phyloP scores from a whole-genome alignment of 2,888 invertebrate species.

The Seladonia tumulorum region DNA sequence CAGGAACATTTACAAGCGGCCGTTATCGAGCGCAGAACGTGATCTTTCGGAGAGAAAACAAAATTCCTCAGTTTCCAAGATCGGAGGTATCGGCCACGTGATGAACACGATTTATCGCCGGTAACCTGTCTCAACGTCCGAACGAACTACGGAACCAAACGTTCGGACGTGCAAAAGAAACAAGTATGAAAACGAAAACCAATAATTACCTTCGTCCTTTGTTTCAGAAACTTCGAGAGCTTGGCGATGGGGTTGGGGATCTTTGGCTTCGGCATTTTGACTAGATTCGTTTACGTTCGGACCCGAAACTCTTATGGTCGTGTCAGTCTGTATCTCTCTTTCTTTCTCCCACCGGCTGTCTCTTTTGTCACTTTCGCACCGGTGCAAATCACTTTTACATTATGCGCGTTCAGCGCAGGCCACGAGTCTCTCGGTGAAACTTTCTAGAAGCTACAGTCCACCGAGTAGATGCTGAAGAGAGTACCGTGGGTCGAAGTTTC shows the following conservation, averaged over 20 bases:
- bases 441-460: constrained; percentile 36
- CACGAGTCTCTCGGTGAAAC: constrained; percentile 9
- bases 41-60: neutral
- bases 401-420: neutral
- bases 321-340: neutral
- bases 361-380: neutral
- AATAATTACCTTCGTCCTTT: constrained; percentile 83
- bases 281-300: constrained; percentile 25
- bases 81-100: neutral
- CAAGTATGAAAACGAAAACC: neutral
- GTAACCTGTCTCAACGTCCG: neutral
- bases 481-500: neutral
- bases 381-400: constrained; percentile 29
- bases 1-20: neutral
- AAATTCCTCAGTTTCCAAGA: neutral
- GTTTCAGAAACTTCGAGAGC: constrained; percentile 84
- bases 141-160: no score
- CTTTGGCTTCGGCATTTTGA: constrained; percentile 83
- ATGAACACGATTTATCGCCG: neutral
- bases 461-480: neutral
- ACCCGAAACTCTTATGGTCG: neutral
- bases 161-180: neutral
- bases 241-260: constrained; percentile 82
- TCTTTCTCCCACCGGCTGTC: neutral
- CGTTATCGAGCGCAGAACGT: neutral